phyloP scores from a whole-genome alignment of 2,888 invertebrate species.

The Pristionchus arcanus region DNA sequence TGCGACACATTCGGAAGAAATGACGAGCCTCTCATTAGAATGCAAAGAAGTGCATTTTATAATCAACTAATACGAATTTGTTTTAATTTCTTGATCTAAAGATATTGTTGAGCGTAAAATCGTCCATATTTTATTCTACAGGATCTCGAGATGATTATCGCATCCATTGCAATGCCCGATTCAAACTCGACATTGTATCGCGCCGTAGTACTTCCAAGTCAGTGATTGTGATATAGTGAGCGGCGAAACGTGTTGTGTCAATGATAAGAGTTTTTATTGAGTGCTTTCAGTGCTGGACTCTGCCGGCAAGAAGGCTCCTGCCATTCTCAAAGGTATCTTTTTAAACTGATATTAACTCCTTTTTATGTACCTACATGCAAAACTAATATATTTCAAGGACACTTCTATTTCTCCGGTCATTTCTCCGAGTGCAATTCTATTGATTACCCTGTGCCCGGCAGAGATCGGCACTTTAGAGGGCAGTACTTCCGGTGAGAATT shows the following conservation, averaged over 20 bases:
- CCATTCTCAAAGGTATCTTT: background rate
- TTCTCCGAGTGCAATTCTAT: conserved; percentile 30
- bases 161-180: background rate
- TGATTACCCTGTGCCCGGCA: background rate
- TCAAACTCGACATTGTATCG: background rate
- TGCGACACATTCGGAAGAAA: background rate
- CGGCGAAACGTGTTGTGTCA: background rate
- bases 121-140: no score
- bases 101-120: no score
- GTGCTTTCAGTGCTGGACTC: background rate
- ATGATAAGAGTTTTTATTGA: background rate
- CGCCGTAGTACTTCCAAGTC: background rate
- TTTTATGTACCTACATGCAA: background rate
- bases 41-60: background rate
- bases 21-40: background rate
- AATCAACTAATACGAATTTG: background rate
- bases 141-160: background rate
- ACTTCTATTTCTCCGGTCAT: conserved; percentile 22
- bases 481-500: conserved; percentile 18
- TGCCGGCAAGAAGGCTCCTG: background rate
- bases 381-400: background rate
- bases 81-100: background rate
- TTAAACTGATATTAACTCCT: background rate
- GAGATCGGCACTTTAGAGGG: background rate
- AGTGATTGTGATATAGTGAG: background rate